A percentile compares a stretch with the other conserved stretches of the same genome.
These are phyloP conservation scores for Sesamia inferens DNA, from an alignment of 2,888 invertebrate genomes.

Conservation along the genomic window DNA sequence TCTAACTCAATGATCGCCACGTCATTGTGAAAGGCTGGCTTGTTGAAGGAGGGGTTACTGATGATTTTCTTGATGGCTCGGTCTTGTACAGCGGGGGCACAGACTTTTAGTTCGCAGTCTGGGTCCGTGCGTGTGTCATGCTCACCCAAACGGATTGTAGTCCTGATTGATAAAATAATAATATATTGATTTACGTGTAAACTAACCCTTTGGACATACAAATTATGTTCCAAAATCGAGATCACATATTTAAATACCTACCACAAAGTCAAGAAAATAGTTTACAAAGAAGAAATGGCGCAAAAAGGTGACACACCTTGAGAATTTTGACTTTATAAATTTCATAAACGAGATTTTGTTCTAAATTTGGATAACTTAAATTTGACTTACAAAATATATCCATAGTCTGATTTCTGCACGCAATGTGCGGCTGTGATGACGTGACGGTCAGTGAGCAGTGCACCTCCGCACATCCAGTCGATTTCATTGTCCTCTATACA, in stretches of 20 bases:
- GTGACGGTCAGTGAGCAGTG: constrained; percentile 86
- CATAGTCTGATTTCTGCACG: constrained; percentile 82
- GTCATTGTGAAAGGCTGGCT: constrained; percentile 88
- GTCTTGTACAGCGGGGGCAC: constrained; percentile 85
- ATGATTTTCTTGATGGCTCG: constrained; percentile 79
- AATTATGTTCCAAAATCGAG: neutral
- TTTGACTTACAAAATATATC: constrained; percentile 76
- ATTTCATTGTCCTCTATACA: constrained; percentile 68
- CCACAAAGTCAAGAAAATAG: neutral
- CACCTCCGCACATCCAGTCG: constrained; percentile 88
- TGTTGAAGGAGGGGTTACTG: constrained; percentile 88
- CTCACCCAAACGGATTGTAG: constrained; percentile 92
- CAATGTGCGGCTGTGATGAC: constrained; percentile 91
- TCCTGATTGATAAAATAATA: constrained; percentile 66
- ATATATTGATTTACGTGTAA: neutral
- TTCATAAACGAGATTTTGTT: constrained; percentile 21
- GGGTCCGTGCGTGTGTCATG: constrained; percentile 83
- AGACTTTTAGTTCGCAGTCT: constrained; percentile 82
- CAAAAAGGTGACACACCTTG: constrained; percentile 23
- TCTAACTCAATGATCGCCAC: constrained; percentile 90
- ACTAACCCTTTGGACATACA: neutral
- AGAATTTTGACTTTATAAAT: constrained; percentile 15
- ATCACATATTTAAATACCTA: neutral
- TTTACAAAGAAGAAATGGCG: neutral
- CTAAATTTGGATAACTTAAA: neutral